Evolutionary conservation across 2,888 invertebrate species (phyloP).

Genomic region (Nemapogon koenigi): DNA sequence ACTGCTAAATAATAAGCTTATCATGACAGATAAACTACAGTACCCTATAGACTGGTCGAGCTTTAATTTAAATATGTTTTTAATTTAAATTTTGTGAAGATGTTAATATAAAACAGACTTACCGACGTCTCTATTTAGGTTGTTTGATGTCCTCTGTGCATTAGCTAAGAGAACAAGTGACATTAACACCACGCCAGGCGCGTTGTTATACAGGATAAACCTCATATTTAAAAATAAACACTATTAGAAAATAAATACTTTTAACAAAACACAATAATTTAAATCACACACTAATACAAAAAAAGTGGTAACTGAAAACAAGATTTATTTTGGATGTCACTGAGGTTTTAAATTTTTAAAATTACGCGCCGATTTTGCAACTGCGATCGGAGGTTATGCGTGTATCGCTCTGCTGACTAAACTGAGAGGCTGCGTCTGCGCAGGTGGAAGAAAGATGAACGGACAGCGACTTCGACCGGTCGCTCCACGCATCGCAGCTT

Average conservation of each 20-base stretch:
- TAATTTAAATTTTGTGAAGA: too few relatives aligned
- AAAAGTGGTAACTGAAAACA: slow-evolving; percentile 11
- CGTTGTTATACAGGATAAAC: slow-evolving; percentile 35
- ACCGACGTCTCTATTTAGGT: slow-evolving; percentile 46
- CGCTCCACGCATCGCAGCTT: too few relatives aligned
- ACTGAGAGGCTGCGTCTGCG: slow-evolving; percentile 26
- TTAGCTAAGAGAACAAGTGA: slow-evolving; percentile 46
- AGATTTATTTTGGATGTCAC: neutral
- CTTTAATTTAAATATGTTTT: too few relatives aligned
- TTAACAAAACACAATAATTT: slow-evolving; percentile 14
- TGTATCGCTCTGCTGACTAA: too few relatives aligned
- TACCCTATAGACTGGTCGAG: too few relatives aligned
- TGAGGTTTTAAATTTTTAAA: too few relatives aligned
- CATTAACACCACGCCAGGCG: slow-evolving; percentile 46
- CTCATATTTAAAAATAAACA: slow-evolving; percentile 36
- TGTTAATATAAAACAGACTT: slow-evolving; percentile 24
- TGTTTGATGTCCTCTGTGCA: slow-evolving; percentile 46
- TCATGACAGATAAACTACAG: too few relatives aligned
- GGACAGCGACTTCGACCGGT: too few relatives aligned
- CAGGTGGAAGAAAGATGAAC: too few relatives aligned
- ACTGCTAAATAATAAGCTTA: too few relatives aligned
- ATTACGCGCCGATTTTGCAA: too few relatives aligned
- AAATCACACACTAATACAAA: slow-evolving; percentile 11
- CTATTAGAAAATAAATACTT: slow-evolving; percentile 8
- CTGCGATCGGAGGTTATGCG: too few relatives aligned